Conservation (phyloP, 2,797 vertebrate species). For the Monodelphis domestica region DNA sequence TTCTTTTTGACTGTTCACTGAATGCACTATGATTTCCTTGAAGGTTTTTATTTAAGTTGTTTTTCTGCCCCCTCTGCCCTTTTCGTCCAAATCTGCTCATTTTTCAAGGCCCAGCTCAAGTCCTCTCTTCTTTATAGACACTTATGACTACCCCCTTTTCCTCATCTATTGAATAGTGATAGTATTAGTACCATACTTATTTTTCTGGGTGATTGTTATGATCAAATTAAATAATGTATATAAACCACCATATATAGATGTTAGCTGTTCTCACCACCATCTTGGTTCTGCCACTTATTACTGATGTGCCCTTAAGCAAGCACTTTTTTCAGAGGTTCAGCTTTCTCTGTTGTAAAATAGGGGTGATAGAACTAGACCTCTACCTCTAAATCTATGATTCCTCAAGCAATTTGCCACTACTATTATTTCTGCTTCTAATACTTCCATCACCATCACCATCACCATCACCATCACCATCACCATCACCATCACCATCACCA, state of each 20-base stretch:
- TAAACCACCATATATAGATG: not conserved
- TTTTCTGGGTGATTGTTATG: not conserved
- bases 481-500: too few relatives aligned
- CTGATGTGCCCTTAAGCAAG: not conserved
- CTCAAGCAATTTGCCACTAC: not conserved
- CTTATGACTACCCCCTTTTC: not conserved
- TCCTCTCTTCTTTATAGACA: not conserved
- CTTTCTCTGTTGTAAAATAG: not conserved
- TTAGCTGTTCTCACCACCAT: not conserved
- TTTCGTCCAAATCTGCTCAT: not conserved
- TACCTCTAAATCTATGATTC: not conserved
- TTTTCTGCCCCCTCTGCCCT: not conserved
- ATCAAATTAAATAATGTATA: not conserved
- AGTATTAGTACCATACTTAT: not conserved
- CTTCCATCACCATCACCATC: too few relatives aligned
- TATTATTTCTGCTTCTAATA: not conserved
- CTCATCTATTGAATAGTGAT: not conserved
- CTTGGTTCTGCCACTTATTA: not conserved
- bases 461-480: too few relatives aligned
- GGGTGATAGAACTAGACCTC: not conserved
- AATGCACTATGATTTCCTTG: not conserved
- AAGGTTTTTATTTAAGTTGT: not conserved
- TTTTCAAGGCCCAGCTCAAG: not conserved
- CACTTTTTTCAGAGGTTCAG: not conserved
- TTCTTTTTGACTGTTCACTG: not conserved